Evolutionary conservation across 1,140 invertebrate genomes (phyloP).

Genomic region (Bursaphelenchus mucronatus): DNA sequence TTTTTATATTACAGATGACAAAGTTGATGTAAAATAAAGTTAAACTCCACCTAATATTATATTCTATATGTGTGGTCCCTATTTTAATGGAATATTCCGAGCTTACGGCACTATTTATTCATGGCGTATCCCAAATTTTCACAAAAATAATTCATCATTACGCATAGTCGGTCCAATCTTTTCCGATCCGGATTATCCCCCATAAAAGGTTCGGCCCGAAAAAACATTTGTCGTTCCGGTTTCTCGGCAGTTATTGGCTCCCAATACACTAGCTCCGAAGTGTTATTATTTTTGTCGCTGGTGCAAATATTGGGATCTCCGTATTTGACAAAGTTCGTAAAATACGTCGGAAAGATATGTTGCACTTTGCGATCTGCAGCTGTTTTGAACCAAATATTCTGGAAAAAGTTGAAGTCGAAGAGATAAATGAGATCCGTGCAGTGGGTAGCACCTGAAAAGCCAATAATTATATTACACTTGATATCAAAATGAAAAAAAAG

Average conservation of each 20-base stretch:
- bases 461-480: constrained; percentile 29
- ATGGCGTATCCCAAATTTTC: too few species aligned
- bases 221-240: constrained; percentile 6
- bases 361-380: constrained; percentile 28
- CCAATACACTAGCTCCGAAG: constrained; percentile 6
- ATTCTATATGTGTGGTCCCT: too few species aligned
- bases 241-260: constrained; percentile 11
- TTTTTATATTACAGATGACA: too few species aligned
- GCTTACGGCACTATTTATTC: too few species aligned
- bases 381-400: constrained; percentile 4
- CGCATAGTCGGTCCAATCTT: not conserved
- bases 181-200: not conserved
- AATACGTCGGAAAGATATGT: constrained; percentile 27
- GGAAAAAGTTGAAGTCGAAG: constrained; percentile 24
- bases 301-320: constrained; percentile 23
- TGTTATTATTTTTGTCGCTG: not conserved
- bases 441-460: constrained; percentile 34
- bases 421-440: constrained; percentile 30
- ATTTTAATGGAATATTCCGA: too few species aligned
- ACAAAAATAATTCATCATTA: not conserved
- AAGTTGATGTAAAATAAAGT: too few species aligned
- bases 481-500: constrained; percentile 45
- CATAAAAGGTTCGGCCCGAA: constrained; percentile 11
- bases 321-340: constrained; percentile 40
- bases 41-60: too few species aligned